Evolutionary conservation across 1,140 invertebrate genomes (phyloP), one percentile per base, ranked within the genome.

Genomic region (Akabosia matsudoensis): DNA sequence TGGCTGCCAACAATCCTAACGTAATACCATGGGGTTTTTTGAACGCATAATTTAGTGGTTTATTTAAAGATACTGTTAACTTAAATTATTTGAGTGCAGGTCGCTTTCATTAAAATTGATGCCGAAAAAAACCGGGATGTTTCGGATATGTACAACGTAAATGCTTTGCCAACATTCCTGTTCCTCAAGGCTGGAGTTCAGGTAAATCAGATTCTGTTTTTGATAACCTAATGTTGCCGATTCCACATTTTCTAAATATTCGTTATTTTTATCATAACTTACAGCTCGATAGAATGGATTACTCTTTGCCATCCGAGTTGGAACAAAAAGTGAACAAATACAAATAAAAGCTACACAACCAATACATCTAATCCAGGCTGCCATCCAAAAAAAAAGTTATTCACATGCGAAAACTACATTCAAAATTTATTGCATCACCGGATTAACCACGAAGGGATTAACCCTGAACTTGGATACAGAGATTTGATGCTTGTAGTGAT

Each of bases 111-210:
- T 13, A 72, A 72, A 26, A 51, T 72, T 26, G 70, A 72, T 26
- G 70, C 70, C n/a, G 70, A 72, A 34, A 72, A 72, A 37, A 72
- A 72, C 45, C 33, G 70, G 14, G 70, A 72, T 16, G 37, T 72
- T 72, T 72, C 70, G 1, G 37, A 72, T 14, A 14, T 72, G 3
- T 72, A 72, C 70, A 72, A 72, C 7, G 70, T 72, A 22, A 72
- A 72, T 34, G 33, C 70, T 14, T 51, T 72, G 33, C 70, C 70
- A 34, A 72, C 70, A 37, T 72, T 72, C 28, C 1, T 72, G 13
- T 72, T 72, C 70, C 70, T 72, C 2, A 72, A 72, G 33, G 70
- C 33, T 4, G 70, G 70, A 37, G 70, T 72, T 72, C 70, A 72
- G 34, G 70, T 72, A 72, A 7, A 30, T 13, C 26, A 30, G 28